Evolutionary conservation across 2,797 vertebrate species (phyloP), one percentile per base, ranked within the genome.

Genomic region (Lutjanus argentimaculatus): DNA sequence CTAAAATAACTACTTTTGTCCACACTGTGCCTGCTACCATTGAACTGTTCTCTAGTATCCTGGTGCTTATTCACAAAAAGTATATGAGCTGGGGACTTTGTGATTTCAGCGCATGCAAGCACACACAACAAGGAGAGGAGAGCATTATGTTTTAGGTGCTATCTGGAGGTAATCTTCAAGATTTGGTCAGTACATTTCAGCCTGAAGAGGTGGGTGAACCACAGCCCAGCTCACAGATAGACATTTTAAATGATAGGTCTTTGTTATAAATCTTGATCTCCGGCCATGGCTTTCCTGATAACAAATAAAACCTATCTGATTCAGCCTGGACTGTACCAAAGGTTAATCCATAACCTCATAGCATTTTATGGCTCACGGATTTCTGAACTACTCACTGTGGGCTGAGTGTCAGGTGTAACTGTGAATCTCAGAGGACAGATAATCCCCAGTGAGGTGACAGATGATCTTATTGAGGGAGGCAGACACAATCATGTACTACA

Each of bases 321-420:
- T 43, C 7, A 77, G 25, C 45, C 56, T 62, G 40, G 10, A 61
- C 19, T 13, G n/a, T 53, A 72, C 25, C 46, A 87, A 89, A 91
- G 84, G 90, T 91, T 84, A 67, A 89, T 85, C 79, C 17, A 65
- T 63, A 75, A 87, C 57, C 66, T 76, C 25, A n/a, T 4, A 30
- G 58, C 21, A 62, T 52, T 67, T 80, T 42, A 84, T 49, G n/a
- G 55, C 49, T 85, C 51, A 63, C 43, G 19, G 30, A 57, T 68
- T 79, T 74, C 22, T 64, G 42, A 19, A 55, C 75, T 30, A 61
- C 59, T 72, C 79, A n/a, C 40, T 4, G 61, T 17, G 72, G 46
- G 68, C 49, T 36, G 57, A 57, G 73, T 80, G 48, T 43, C 6
- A 51, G 68, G 62, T 66, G 40, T 62, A 30, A 45, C 15, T 30